Evolutionary conservation across 2,113 vertebrate genomes (phyloP), one percentile per base, ranked within the genome.

Genomic region (Sakesphorus luctuosus): DNA sequence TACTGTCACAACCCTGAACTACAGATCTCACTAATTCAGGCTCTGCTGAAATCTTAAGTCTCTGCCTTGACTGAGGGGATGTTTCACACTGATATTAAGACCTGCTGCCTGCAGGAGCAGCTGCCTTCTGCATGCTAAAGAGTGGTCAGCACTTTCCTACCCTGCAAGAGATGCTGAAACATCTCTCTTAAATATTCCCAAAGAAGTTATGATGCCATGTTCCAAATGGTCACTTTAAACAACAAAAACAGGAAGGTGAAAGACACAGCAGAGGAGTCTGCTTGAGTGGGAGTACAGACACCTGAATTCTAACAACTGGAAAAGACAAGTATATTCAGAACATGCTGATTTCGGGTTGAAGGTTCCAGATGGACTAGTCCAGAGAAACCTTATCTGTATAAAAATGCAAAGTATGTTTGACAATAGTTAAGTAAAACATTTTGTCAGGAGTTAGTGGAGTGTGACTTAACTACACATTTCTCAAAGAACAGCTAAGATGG

Each of bases 381-480:
- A 75, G 13, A 87, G n/a, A 68, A 84, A 80, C 20, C 9, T 25
- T 20, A 66, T 12, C n/a, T 33, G 8, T 25, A 50, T 26, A 75
- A 84, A 71, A 87, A 56, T 0, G 0, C 23, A 90, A 65, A 29
- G 21, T 28, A 65, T 0, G 3, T 18, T 58, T 83, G 49, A 73
- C 15, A 79, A n/a, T 1, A 55, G 28, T 36, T 40, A 75, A 31
- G 7, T 7, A 44, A 77, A 83, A 36, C 26, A 38, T 50, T 79
- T 47, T n/a, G 53, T n/a, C 52, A 61, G 33, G 44, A 68, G 53
- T 65, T 3, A 43, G 25, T 5, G 20, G 20, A 58, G 26, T 18
- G 35, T 68, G 29, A 62, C 28, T 28, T 44, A 47, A 5, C 26
- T 28, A 61, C 0, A 0, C 0, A 2, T n/a, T 76, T 78, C 74